Base-by-base conservation (phyloP, 2,888 invertebrate species). In the Calameuta filiformis region DNA sequence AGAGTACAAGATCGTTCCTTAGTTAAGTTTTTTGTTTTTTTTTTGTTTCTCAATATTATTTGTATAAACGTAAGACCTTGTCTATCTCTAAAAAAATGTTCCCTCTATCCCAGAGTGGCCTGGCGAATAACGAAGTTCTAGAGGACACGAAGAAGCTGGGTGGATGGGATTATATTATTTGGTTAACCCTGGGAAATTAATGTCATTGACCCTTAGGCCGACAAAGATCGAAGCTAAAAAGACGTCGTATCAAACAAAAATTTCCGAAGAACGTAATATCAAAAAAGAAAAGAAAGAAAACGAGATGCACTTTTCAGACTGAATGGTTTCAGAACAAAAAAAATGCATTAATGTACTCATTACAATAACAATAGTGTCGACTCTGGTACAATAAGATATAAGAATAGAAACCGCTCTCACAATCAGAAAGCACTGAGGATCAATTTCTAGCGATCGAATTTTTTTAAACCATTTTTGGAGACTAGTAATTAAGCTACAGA, bases 1-100 rank as follows among this genome's bases (percentile, higher is more conserved):
- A 90, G 89, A 89, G 86, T 90, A 90, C 89, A 90, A 89, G 89
- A 89, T 90, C 89, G 87, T 87, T 87, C 80, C 85, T 87, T 87
- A 86, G 82, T 86, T 85, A 86, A 87, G 86, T 86, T 87, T 84
- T 86, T 81, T 75, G 81, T 85, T 83, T 77, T 81, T 79, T 77
- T 78, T 76, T 76, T 35, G 35, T 73, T 84, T 84, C 81, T 84
- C 82, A 83, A 84, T 82, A 83, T 85, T 85, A 86, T 86, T 86
- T 82, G 84, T 86, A 79, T 81, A 87, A 86, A 87, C 87, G 82
- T 84, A 86, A 87, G 83, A 85, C 85, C 82, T 84, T 80, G 83
- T 84, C 77, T 79, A 80, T 83, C 75, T 82, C 78, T 79, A 74
- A 80, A 74, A 69, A 31, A 75, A 79, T 77, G 76, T 81, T 85